These are phyloP conservation scores for Amyelois transitella DNA, from an alignment of 1,140 invertebrate genomes.

Conservation along the genomic window DNA sequence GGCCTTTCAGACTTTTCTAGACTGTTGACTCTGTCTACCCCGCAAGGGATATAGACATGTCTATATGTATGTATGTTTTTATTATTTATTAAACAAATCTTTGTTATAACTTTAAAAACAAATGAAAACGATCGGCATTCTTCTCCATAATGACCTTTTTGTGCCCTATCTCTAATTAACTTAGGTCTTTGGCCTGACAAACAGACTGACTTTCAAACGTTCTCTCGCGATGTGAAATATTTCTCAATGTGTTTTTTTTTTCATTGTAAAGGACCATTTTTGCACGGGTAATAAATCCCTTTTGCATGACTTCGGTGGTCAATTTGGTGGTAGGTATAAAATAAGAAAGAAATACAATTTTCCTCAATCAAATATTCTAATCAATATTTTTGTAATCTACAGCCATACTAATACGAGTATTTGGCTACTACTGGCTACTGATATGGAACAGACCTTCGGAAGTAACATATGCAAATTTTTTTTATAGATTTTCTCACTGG, in stretches of 20 bases:
- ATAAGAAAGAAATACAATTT: neutral
- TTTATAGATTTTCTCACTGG: too few relatives aligned
- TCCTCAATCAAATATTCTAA: neutral
- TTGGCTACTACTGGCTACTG: too few relatives aligned
- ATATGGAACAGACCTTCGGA: too few relatives aligned
- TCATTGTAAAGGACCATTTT: slow-evolving; percentile 10
- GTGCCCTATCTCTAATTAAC: slow-evolving; percentile 55
- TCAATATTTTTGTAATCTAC: too few relatives aligned
- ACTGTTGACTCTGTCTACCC: too few relatives aligned
- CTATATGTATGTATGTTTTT: too few relatives aligned
- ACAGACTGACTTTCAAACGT: slow-evolving; percentile 60
- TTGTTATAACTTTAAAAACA: neutral
- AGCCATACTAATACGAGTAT: too few relatives aligned
- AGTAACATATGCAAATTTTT: too few relatives aligned
- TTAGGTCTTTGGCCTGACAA: slow-evolving; percentile 49
- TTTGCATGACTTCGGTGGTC: slow-evolving; percentile 2
- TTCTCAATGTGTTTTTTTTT: slow-evolving; percentile 56
- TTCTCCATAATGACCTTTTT: slow-evolving; percentile 28
- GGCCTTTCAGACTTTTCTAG: too few relatives aligned
- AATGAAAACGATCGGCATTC: neutral
- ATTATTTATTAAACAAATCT: neutral
- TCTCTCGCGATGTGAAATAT: slow-evolving; percentile 46
- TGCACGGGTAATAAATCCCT: slow-evolving; percentile 14
- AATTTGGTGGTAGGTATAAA: neutral
- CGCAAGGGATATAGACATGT: too few relatives aligned